Percentiles rank a stretch among this genome's conserved stretches.
Conservation (phyloP, 2,888 invertebrate species). For the Mellilla xanthometata region DNA sequence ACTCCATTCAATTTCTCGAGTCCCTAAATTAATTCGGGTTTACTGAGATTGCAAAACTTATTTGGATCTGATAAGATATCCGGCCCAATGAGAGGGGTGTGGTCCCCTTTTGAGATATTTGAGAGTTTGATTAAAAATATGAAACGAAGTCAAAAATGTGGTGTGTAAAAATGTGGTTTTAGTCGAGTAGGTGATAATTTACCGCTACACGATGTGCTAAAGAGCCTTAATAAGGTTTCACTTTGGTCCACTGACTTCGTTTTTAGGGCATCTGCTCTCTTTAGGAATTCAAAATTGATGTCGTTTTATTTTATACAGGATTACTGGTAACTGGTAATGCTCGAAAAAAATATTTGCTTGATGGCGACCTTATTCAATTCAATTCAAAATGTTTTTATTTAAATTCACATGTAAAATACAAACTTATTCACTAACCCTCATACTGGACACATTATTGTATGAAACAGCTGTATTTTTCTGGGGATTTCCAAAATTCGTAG, state of each 20-base stretch:
- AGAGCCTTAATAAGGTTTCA: conserved; percentile 46
- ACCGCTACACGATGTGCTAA: conserved; percentile 43
- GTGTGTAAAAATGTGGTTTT: conserved; percentile 17
- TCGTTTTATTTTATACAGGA: background rate
- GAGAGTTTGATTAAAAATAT: conserved; percentile 7
- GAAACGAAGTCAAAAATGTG: conserved; percentile 10
- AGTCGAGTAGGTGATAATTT: conserved; percentile 23
- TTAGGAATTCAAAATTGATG: conserved; percentile 9
- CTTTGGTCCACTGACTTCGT: conserved; percentile 38
- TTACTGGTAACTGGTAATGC: background rate
- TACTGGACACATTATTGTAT: no score
- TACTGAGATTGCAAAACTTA: conserved; percentile 19
- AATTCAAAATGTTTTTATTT: no score
- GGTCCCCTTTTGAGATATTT: conserved; percentile 4
- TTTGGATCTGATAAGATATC: conserved; percentile 16
- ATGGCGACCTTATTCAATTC: no score
- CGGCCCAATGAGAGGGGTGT: conserved; percentile 6
- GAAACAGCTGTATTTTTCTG: no score
- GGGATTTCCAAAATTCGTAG: no score
- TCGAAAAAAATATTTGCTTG: no score
- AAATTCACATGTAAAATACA: no score
- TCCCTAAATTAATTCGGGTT: conserved; percentile 14
- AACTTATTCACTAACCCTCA: no score
- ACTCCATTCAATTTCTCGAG: conserved; percentile 11
- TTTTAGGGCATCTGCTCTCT: conserved; percentile 43